Evolutionary conservation across 2,888 invertebrate genomes (phyloP).

Genomic region (Apodemia hepburni): DNA sequence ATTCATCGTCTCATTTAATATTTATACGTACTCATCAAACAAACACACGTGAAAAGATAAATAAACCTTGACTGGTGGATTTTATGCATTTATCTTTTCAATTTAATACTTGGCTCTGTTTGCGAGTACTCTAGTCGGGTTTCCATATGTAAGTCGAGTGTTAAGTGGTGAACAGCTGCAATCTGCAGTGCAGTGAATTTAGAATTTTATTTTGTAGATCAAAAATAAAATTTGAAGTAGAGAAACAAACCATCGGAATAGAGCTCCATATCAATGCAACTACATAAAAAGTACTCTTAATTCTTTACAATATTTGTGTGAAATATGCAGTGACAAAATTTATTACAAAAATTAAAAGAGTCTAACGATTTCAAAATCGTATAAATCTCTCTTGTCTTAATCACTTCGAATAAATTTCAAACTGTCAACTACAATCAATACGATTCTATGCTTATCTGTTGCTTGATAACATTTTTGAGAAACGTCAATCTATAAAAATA

Average conservation of each 20-base stretch:
- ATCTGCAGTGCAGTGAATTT: conserved; percentile 20
- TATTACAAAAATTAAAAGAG: too few relatives aligned
- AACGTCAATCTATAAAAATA: too few relatives aligned
- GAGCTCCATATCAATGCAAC: neutral
- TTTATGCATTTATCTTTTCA: conserved; percentile 21
- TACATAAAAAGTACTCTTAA: conserved; percentile 1
- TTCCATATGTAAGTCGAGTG: conserved; percentile 16
- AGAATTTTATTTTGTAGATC: conserved; percentile 7
- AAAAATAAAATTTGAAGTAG: conserved; percentile 11
- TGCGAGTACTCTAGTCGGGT: neutral
- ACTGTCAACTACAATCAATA: too few relatives aligned
- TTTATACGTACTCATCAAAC: neutral
- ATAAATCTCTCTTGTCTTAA: too few relatives aligned
- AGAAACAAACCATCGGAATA: neutral
- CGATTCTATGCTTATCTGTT: too few relatives aligned
- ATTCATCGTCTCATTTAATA: neutral
- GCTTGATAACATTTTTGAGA: too few relatives aligned
- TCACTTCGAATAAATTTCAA: too few relatives aligned
- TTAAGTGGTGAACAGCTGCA: conserved; percentile 16
- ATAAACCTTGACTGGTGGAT: neutral
- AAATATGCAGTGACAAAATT: neutral
- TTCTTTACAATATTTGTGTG: neutral
- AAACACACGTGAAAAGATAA: neutral
- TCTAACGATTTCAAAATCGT: too few relatives aligned
- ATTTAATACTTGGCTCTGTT: conserved; percentile 20